These are phyloP conservation scores for Eublepharis macularius DNA, from an alignment of 2,113 vertebrate species.

Conservation along the genomic window DNA sequence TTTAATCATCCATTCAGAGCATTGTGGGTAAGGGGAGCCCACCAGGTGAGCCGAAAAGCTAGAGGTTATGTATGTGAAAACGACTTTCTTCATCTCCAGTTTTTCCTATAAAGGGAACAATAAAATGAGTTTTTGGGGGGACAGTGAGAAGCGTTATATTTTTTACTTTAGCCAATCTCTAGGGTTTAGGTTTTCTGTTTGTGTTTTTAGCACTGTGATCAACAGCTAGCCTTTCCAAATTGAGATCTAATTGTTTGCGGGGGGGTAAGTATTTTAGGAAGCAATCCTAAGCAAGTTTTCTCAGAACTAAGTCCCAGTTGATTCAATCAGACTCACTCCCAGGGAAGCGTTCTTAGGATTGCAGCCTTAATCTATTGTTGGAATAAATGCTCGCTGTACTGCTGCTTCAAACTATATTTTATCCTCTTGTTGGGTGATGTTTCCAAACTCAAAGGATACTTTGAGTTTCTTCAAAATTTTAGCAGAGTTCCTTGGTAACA, in stretches of 20 bases:
- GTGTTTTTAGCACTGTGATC: conserved; percentile 42
- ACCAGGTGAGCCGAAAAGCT: conserved; percentile 89
- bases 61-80: conserved; percentile 70
- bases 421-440: neutral
- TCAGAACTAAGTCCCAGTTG: too few relatives aligned
- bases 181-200: neutral
- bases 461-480: neutral
- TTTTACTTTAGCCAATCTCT: conserved; percentile 15
- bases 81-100: conserved; percentile 50
- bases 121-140: conserved; percentile 23
- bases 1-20: conserved; percentile 99
- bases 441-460: neutral
- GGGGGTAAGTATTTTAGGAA: too few relatives aligned
- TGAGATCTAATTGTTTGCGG: neutral
- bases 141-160: neutral
- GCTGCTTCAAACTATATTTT: neutral
- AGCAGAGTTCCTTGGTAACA: neutral
- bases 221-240: conserved; percentile 6
- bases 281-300: too few relatives aligned
- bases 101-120: conserved; percentile 60
- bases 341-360: too few relatives aligned
- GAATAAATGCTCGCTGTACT: neutral
- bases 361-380: neutral
- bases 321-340: too few relatives aligned
- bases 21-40: conserved; percentile 90